Evolutionary conservation across 2,797 vertebrate species (phyloP).

Genomic region (Pteronotus mesoamericanus): DNA sequence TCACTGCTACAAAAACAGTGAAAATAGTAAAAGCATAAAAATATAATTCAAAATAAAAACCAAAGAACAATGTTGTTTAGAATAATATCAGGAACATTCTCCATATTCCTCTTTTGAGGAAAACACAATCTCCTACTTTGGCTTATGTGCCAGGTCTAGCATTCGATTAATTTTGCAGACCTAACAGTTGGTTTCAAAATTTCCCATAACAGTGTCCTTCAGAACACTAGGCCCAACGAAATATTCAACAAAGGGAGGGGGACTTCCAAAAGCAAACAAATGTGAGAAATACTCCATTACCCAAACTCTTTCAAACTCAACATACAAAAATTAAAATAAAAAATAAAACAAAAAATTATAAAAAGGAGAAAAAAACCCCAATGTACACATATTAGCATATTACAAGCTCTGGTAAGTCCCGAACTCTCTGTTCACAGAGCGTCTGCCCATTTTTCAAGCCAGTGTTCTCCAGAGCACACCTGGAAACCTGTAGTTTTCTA

Average conservation of each 20-base stretch:
- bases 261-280: not conserved
- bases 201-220: not conserved
- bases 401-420: not conserved
- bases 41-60: not conserved
- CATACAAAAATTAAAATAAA: not conserved
- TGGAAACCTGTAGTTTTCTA: not conserved
- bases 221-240: not conserved
- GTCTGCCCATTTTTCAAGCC: not conserved
- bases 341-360: not conserved
- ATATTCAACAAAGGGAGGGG: not conserved
- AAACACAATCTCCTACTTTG: not conserved
- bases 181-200: not conserved
- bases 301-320: not conserved
- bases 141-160: not conserved
- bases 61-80: not conserved
- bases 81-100: not conserved
- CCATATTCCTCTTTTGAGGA: not conserved
- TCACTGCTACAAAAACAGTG: not conserved
- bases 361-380: not conserved
- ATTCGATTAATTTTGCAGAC: constrained; percentile 7
- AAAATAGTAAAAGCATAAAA: not conserved
- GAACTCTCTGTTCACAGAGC: not conserved
- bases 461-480: not conserved
- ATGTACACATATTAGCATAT: not conserved
- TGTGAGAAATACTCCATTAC: not conserved